Conservation (phyloP, 2,113 vertebrate genomes). For the Nerophis ophidion region DNA sequence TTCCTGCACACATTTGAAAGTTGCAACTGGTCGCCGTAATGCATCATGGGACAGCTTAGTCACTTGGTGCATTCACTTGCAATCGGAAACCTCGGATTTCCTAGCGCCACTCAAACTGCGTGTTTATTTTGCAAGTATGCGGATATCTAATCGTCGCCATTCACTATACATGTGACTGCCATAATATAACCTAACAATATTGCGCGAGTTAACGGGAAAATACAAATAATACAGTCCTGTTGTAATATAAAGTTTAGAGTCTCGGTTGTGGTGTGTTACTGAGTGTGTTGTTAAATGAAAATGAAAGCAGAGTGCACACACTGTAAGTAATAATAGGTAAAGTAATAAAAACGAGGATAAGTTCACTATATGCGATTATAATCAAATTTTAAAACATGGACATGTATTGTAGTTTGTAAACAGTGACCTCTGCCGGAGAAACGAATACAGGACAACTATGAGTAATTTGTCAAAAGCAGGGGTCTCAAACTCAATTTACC, state of each 20-base stretch:
- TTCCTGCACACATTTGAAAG: slow-evolving; percentile 58
- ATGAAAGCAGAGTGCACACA: neutral
- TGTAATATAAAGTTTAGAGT: neutral
- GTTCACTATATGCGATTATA: no score
- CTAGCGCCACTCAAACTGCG: neutral
- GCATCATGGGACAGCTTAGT: slow-evolving; percentile 53
- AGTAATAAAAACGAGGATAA: no score
- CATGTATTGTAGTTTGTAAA: neutral
- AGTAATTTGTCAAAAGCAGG: neutral
- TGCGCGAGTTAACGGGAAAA: no score
- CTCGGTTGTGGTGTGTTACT: neutral
- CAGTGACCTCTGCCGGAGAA: neutral
- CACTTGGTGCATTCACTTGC: neutral
- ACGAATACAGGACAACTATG: no score
- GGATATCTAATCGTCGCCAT: no score
- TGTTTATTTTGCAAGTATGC: no score
- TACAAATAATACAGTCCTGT: no score
- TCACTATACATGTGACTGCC: no score
- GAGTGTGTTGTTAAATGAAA: neutral
- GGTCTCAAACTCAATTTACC: no score
- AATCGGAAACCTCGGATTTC: neutral
- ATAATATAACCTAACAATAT: no score
- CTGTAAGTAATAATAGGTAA: no score
- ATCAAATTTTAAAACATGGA: no score
- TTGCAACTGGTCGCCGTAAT: slow-evolving; percentile 24